A percentile compares a stretch with the other conserved stretches of the same genome.
Conservation (phyloP, 1,140 invertebrate species). For the Drosophila tani region DNA sequence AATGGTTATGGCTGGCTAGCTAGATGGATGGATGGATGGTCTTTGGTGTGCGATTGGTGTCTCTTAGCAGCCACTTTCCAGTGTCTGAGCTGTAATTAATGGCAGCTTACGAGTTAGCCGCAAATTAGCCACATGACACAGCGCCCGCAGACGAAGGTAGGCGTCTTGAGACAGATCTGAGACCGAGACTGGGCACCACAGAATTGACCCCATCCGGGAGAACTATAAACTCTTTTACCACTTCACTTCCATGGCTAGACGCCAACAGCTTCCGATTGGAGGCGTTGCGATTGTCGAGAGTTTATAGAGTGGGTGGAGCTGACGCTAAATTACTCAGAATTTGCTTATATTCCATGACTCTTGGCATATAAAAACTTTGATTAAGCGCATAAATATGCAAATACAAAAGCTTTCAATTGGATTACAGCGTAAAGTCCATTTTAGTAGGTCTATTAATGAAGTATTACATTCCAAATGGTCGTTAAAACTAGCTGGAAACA, state of each 20-base stretch:
- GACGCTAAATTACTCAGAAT: constrained; percentile 10
- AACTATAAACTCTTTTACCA: constrained; percentile 15
- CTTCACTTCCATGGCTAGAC: constrained; percentile 5
- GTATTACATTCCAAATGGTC: constrained; percentile 5
- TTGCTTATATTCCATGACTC: neutral
- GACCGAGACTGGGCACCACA: constrained; percentile 4
- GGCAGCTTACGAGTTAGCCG: constrained; percentile 62
- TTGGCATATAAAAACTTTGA: constrained; percentile 14
- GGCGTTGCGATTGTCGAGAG: constrained; percentile 54
- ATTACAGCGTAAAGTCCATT: constrained; percentile 7
- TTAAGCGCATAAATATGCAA: constrained; percentile 24
- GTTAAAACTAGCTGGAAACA: neutral
- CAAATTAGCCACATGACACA: constrained; percentile 74
- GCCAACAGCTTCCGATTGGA: constrained; percentile 58
- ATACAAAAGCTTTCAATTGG: neutral
- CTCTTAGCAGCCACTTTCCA: constrained; percentile 44
- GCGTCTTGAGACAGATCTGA: constrained; percentile 40
- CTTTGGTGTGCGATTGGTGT: constrained; percentile 37
- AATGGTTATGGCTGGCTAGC: constrained; percentile 47
- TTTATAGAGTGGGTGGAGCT: constrained; percentile 44
- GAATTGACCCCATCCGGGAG: constrained; percentile 47
- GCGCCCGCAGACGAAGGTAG: constrained; percentile 39
- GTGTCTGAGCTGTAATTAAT: constrained; percentile 71
- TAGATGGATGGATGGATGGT: constrained; percentile 29
- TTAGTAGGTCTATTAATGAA: constrained; percentile 6